Percentiles rank a stretch among this genome's conserved stretches.
phyloP scores from a whole-genome alignment of 1,140 invertebrate genomes.

The Hylaeus anthracinus region DNA sequence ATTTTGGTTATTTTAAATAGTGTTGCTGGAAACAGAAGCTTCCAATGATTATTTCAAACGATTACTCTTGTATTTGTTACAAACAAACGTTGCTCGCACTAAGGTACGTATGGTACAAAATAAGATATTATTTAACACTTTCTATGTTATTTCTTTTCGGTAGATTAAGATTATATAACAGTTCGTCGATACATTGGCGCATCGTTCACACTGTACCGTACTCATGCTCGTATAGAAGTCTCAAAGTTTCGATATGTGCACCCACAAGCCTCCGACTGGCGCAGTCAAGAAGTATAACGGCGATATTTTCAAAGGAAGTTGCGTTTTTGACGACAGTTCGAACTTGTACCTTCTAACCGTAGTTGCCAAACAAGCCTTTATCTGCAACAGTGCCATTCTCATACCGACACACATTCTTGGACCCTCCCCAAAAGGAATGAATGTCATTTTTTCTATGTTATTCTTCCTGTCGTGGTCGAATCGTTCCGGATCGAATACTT shows the following conservation, averaged over 20 bases:
- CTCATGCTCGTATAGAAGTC: neutral
- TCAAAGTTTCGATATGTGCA: slow-evolving; percentile 14
- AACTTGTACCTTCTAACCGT: slow-evolving; percentile 59
- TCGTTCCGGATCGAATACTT: slow-evolving; percentile 85
- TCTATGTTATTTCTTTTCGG: no score
- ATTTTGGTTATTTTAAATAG: no score
- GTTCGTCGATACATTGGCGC: no score
- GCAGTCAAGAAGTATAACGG: slow-evolving; percentile 10
- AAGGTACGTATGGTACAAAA: no score
- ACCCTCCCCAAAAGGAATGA: slow-evolving; percentile 84
- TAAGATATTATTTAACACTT: no score
- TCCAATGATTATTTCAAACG: no score
- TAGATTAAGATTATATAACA: no score
- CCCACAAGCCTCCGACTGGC: slow-evolving; percentile 53
- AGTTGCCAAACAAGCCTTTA: slow-evolving; percentile 47
- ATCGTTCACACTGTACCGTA: no score
- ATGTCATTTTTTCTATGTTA: slow-evolving; percentile 68
- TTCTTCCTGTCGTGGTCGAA: slow-evolving; percentile 79
- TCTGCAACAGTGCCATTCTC: slow-evolving; percentile 60
- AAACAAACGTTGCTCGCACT: no score
- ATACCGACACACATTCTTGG: slow-evolving; percentile 82
- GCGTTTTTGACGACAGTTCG: slow-evolving; percentile 52
- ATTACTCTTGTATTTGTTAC: no score
- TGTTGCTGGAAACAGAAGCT: no score
- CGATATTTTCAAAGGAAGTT: slow-evolving; percentile 43